Base-by-base conservation (phyloP, 2,888 invertebrate species). In the Eupithecia exiguata region DNA sequence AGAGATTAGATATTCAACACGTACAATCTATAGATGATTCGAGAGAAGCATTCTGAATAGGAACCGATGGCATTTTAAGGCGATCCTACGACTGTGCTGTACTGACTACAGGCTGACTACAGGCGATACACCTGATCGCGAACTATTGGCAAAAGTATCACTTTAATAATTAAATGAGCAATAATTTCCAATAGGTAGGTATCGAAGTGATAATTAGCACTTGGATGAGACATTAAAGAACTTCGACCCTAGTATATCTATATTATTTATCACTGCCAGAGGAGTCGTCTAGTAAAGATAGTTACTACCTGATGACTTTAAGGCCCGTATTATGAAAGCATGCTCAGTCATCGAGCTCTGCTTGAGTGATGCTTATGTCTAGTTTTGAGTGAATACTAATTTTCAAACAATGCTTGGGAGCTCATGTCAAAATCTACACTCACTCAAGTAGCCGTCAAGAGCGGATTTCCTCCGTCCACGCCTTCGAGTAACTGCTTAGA, bases 11-110 rank as follows among this genome's bases (percentile, higher is more conserved):
- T 58, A 21, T 25, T 58, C 12, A 12, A 25, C 58, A 58, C 58
- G 58, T 25, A 21, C 53, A 53, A 53, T 53, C 53, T 53, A 49
- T 53, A 21, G 58, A 58, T 58, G 58, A 58, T 58, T 58, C 9
- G 12, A 58, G 58, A 58, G 53, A 12, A 21, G 5, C 21, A 53
- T 21, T 53, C 21, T 53, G 21, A 49, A 49, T n/a, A 58, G 58
- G 25, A 21, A 1, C 9, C 53, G 53, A 53, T 53, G 21, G 7
- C 18, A 49, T n/a, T n/a, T 49, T n/a, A 40, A 30, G 30, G 4
- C 30, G 30, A 30, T 30, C 30, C 30, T 30, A 30, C 38, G 38
- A 38, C 38, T 38, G 7, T 9, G 38, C 7, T 40, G 40, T 40
- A 40, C 40, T 40, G n/a, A n/a, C n/a, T n/a, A n/a, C n/a, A n/a